phyloP scores from a whole-genome alignment of 2,888 invertebrate species.

The Pristionchus exspectatus region DNA sequence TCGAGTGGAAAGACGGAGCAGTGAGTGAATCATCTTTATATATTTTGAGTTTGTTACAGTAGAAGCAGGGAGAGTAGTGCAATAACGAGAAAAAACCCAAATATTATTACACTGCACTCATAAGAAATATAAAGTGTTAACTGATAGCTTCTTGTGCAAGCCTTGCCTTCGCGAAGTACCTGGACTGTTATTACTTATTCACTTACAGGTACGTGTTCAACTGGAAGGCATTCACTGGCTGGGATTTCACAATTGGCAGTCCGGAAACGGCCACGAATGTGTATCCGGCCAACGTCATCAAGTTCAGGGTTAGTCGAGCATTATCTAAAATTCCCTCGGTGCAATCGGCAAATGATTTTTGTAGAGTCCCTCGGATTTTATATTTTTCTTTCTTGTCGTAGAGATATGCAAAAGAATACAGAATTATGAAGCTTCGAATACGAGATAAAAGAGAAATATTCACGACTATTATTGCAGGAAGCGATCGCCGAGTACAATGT shows the following conservation, averaged over 20 bases:
- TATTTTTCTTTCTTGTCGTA: too few species aligned
- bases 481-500: slow-evolving; percentile 87
- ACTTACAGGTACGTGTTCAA: slow-evolving; percentile 83
- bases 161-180: too few species aligned
- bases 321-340: background rate
- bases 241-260: slow-evolving; percentile 99
- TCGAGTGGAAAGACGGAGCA: slow-evolving; percentile 94
- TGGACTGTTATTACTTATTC: too few species aligned
- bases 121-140: too few species aligned
- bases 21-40: background rate
- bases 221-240: slow-evolving; percentile 87
- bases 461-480: slow-evolving; percentile 78
- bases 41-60: background rate
- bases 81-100: too few species aligned
- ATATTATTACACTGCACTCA: too few species aligned
- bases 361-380: too few species aligned
- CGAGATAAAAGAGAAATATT: too few species aligned
- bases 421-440: too few species aligned
- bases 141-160: too few species aligned
- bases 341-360: background rate
- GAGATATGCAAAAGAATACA: too few species aligned
- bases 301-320: slow-evolving; percentile 77
- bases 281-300: slow-evolving; percentile 80
- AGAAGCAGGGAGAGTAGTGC: too few species aligned
- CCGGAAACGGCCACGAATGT: slow-evolving; percentile 94